Base-by-base conservation (phyloP, 2,113 vertebrate species). In the Oryzias javanicus region DNA sequence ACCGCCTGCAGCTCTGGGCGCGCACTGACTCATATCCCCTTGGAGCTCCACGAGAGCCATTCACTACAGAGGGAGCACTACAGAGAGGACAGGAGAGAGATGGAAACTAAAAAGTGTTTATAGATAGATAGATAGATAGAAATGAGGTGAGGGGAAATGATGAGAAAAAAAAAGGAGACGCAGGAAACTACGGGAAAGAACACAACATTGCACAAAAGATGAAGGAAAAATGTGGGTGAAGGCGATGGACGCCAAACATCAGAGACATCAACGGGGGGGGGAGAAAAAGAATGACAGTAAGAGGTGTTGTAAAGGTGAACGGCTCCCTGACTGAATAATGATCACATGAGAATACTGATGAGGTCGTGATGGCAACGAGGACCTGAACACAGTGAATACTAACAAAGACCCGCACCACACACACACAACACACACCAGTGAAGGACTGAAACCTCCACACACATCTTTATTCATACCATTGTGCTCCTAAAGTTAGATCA, bases 11-110 rank as follows among this genome's bases (percentile, higher is more conserved):
- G 72, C 67, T 52, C 25, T 60, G 74, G 50, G 63, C 70, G 42
- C 56, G 67, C 64, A 64, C 49, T 71, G 70, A 83, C 59, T 71
- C 65, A 72, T 74, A 60, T 69, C 58, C 62, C 60, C 48, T 71
- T 45, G 64, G 67, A 68, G 63, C 67, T 67, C 48, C 50, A 69
- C 19, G 54, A 67, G 60, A 66, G 49, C 55, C 42, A 46, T 70
- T 67, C 48, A 72, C 76, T 49, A 50, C 74, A 62, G 25, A 70
- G 66, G 68, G 67, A 72, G 52, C 5, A 2, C 49, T 59, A 59
- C 44, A 57, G 67, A 58, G 50, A 68, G 69, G 78, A 72, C 67
- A 64, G 60, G 46, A 58, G 42, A 54, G 64, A 55, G 50, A 45
- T 29, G 25, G 58, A 6, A 25, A 55, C n/a, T 15, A 50, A 16